A percentile compares a stretch with the other conserved stretches of the same genome.
These are phyloP conservation scores for Apamea epomidion DNA, from an alignment of 2,888 invertebrate genomes.

Conservation along the genomic window DNA sequence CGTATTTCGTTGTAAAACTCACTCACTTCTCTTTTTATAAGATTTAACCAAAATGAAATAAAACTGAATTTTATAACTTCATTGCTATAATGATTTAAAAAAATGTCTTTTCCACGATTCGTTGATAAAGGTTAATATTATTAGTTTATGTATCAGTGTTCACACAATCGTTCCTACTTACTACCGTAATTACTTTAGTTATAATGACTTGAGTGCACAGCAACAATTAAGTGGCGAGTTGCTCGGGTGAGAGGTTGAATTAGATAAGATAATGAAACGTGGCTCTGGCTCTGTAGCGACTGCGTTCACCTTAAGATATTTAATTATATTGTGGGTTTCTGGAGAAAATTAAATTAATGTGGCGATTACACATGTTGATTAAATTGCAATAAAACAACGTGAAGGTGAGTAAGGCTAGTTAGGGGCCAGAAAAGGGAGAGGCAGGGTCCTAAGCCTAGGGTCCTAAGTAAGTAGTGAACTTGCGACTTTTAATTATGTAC, in stretches of 20 bases:
- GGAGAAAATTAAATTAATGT: neutral
- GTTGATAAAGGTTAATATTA: neutral
- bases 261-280: slow-evolving; percentile 39
- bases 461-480: neutral
- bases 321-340: neutral
- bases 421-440: neutral
- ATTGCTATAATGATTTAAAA: neutral
- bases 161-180: neutral
- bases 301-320: slow-evolving; percentile 4
- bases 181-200: slow-evolving; percentile 12
- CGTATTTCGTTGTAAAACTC: neutral
- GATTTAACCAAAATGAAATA: neutral
- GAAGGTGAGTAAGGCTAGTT: neutral
- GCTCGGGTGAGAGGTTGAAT: slow-evolving; percentile 24
- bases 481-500: neutral
- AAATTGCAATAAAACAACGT: neutral
- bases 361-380: neutral
- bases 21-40: neutral
- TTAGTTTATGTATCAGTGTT: neutral
- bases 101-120: neutral
- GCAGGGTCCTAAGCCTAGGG: neutral
- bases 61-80: neutral
- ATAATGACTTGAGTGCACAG: slow-evolving; percentile 14
- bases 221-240: slow-evolving; percentile 28
- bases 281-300: neutral